Evolutionary conservation across 2,113 vertebrate genomes (phyloP).

Genomic region (Laticauda laticaudata): DNA sequence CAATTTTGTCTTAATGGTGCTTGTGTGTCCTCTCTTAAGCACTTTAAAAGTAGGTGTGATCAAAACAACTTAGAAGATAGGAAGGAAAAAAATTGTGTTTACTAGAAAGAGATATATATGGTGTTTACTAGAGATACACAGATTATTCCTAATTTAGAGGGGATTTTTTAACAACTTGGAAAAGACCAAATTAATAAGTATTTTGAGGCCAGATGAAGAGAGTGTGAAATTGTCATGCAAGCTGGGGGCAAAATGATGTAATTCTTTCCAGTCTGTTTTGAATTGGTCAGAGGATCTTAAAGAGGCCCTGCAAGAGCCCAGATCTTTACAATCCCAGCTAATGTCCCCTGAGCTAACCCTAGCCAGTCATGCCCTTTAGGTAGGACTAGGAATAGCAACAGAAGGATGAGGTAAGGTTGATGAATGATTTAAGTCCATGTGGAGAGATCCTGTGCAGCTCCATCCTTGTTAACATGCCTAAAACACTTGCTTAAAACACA

Average conservation of each 20-base stretch:
- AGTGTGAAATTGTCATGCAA: neutral
- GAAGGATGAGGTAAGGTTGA: neutral
- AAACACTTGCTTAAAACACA: neutral
- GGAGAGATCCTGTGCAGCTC: neutral
- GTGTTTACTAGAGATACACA: neutral
- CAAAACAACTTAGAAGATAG: neutral
- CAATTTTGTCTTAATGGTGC: neutral
- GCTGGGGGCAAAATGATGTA: neutral
- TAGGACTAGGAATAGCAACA: neutral
- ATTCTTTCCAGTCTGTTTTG: neutral
- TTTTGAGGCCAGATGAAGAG: neutral
- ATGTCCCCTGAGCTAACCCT: neutral
- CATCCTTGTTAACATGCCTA: neutral
- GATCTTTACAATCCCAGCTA: neutral
- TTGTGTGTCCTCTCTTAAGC: neutral
- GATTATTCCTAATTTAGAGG: neutral
- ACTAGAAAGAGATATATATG: neutral
- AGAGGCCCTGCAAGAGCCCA: neutral
- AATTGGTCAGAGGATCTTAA: neutral
- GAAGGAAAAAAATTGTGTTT: neutral
- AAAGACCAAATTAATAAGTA: neutral
- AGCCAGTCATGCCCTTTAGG: neutral
- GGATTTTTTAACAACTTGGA: neutral
- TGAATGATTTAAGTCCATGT: neutral
- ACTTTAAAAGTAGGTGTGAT: neutral